These are phyloP conservation scores for Crotalus adamanteus DNA, from an alignment of 2,797 vertebrate genomes.

Conservation along the genomic window DNA sequence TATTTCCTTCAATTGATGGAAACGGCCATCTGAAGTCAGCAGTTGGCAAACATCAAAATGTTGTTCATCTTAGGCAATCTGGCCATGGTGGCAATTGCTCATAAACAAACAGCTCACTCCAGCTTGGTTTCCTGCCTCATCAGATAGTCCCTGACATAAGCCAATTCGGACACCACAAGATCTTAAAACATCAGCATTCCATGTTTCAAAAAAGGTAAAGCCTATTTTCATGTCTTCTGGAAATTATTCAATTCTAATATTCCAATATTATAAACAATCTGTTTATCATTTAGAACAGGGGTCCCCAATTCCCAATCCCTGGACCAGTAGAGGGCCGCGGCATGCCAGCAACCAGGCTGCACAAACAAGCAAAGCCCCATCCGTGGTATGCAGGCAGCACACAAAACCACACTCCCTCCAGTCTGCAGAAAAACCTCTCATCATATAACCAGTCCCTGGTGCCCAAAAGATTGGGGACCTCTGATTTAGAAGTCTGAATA, in stretches of 20 bases:
- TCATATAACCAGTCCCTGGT: too few species aligned
- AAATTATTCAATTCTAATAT: slow-evolving; percentile 5
- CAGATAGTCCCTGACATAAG: background rate
- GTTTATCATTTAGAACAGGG: too few species aligned
- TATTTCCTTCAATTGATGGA: slow-evolving; percentile 3
- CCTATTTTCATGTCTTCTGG: slow-evolving; percentile 10
- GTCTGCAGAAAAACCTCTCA: too few species aligned
- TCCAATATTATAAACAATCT: background rate
- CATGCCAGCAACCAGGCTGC: too few species aligned
- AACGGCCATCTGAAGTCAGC: slow-evolving; percentile 18
- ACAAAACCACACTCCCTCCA: too few species aligned
- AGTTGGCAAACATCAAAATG: slow-evolving; percentile 24
- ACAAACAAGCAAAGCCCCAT: too few species aligned
- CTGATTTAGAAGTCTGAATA: background rate
- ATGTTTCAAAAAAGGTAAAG: background rate
- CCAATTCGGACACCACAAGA: background rate
- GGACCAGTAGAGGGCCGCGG: too few species aligned
- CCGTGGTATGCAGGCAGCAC: too few species aligned
- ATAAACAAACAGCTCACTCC: slow-evolving; percentile 20
- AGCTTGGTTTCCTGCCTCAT: slow-evolving; percentile 14
- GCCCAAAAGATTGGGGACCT: too few species aligned
- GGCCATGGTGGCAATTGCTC: background rate
- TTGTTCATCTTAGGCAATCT: slow-evolving; percentile 41
- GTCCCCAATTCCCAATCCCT: too few species aligned
- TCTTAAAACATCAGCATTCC: background rate